Conservation (phyloP, 2,113 vertebrate genomes). For the Hippocampus zosterae region DNA sequence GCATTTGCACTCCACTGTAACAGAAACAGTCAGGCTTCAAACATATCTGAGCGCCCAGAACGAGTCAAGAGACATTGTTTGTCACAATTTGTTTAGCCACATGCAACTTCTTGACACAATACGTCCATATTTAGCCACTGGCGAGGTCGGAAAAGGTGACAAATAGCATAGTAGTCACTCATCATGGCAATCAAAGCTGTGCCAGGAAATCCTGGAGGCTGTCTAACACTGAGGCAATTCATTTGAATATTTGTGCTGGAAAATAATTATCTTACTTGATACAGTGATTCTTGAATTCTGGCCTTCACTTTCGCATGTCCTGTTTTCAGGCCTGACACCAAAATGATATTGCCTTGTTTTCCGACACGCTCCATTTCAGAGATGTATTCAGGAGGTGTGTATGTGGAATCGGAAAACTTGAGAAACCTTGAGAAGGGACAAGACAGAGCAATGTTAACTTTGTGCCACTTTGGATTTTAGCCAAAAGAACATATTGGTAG, state of each 20-base stretch:
- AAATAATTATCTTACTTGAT: constrained; percentile 57
- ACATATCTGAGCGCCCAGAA: no score
- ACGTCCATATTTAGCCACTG: no score
- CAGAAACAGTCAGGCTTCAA: no score
- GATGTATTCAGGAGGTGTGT: constrained; percentile 89
- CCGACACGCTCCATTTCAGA: constrained; percentile 91
- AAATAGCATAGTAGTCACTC: not conserved
- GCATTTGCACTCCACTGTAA: no score
- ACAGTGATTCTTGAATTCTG: constrained; percentile 71
- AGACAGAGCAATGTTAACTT: not conserved
- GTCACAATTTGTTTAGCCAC: no score
- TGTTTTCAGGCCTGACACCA: constrained; percentile 78
- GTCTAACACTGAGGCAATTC: not conserved
- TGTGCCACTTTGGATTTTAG: not conserved
- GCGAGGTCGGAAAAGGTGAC: not conserved
- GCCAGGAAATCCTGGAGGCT: constrained; percentile 1
- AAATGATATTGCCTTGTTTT: constrained; percentile 80
- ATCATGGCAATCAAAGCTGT: not conserved
- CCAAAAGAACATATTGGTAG: not conserved
- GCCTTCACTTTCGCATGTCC: constrained; percentile 81
- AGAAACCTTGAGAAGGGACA: constrained; percentile 75
- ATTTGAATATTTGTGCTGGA: constrained; percentile 1
- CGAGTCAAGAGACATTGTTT: no score
- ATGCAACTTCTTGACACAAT: not conserved
- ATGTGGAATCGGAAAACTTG: constrained; percentile 90